Percentiles rank a stretch among this genome's conserved stretches.
Conservation (phyloP, 2,113 vertebrate species). For the Phodopus roborovskii region DNA sequence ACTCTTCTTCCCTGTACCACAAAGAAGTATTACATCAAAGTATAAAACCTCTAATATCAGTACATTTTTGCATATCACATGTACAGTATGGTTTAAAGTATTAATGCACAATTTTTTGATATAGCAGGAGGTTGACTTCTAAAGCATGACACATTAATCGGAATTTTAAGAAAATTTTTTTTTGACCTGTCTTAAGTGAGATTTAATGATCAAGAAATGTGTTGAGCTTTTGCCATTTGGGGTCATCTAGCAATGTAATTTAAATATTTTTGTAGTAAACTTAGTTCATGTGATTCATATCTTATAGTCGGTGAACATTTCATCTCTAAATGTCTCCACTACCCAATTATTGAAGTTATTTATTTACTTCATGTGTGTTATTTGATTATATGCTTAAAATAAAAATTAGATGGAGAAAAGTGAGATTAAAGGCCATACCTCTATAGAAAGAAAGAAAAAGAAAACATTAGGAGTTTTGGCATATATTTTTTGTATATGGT, state of each 20-base stretch:
- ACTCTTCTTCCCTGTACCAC: neutral
- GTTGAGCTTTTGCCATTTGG: neutral
- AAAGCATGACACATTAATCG: neutral
- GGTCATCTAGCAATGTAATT: neutral
- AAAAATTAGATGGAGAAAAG: conserved; percentile 2
- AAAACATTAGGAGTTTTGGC: neutral
- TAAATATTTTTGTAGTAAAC: conserved; percentile 31
- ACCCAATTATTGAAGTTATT: neutral
- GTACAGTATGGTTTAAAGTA: neutral
- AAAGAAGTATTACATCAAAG: neutral
- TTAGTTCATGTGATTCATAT: conserved; percentile 27
- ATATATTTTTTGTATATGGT: neutral
- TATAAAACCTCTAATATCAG: neutral
- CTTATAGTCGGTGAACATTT: conserved; percentile 37
- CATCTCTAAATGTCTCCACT: conserved; percentile 14
- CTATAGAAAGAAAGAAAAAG: neutral
- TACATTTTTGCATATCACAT: neutral
- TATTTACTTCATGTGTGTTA: neutral
- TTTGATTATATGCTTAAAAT: conserved; percentile 12
- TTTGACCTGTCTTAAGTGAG: conserved; percentile 2
- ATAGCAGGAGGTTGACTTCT: neutral
- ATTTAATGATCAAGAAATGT: neutral
- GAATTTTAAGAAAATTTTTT: conserved; percentile 42
- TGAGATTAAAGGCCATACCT: neutral
- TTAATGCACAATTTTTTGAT: neutral